Evolutionary conservation across 2,888 invertebrate species (phyloP).

Genomic region (Drosophila pseudotalamancana): DNA sequence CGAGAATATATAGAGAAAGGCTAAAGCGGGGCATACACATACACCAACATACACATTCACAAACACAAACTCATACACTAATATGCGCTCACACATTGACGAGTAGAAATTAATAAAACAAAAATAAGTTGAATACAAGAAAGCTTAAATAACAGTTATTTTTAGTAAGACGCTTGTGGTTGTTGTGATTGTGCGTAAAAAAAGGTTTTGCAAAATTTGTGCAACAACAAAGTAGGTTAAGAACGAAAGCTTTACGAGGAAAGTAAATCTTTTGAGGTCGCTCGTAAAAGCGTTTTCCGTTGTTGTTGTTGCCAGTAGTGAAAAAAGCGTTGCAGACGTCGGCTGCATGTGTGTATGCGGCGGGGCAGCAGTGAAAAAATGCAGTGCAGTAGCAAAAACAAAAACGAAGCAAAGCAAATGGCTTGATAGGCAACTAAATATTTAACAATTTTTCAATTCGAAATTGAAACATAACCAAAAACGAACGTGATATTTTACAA

Average conservation of each 20-base stretch:
- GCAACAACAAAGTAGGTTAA: constrained; percentile 58
- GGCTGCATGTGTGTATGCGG: constrained; percentile 70
- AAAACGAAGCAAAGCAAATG: constrained; percentile 61
- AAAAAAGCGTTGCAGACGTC: constrained; percentile 56
- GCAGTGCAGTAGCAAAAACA: constrained; percentile 58
- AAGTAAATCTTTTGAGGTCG: constrained; percentile 51
- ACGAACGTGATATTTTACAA: constrained; percentile 70
- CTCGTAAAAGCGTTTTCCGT: constrained; percentile 26
- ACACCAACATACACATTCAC: background rate
- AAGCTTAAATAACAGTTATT: constrained; percentile 26
- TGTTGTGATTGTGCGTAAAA: constrained; percentile 26
- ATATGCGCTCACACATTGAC: background rate
- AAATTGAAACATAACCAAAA: constrained; percentile 45
- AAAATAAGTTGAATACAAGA: constrained; percentile 23
- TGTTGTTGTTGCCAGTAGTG: constrained; percentile 31
- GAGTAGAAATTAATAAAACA: constrained; percentile 26
- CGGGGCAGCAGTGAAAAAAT: constrained; percentile 61
- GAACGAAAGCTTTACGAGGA: constrained; percentile 26
- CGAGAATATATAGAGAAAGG: constrained; percentile 65
- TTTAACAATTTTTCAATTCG: constrained; percentile 46
- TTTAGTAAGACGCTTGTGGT: constrained; percentile 7
- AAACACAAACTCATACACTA: background rate
- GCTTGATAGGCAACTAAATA: constrained; percentile 66
- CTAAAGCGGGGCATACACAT: constrained; percentile 41
- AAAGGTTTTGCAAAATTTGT: constrained; percentile 27